Conservation (phyloP, 1,140 invertebrate genomes). For the Xylocopa sonorina region DNA sequence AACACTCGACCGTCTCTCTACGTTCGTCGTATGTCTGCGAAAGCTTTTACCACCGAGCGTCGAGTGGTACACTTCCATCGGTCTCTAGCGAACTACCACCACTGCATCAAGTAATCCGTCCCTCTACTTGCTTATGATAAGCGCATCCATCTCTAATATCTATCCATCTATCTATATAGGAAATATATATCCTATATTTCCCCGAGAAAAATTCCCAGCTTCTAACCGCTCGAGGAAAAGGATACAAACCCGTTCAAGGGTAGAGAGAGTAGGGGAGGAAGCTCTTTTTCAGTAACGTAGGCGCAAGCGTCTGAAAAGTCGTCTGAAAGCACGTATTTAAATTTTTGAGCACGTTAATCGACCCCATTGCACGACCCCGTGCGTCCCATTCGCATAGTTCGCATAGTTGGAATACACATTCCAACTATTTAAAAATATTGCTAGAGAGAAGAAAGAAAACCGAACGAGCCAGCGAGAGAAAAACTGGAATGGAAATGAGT, state of each 20-base stretch:
- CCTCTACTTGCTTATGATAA: too few relatives aligned
- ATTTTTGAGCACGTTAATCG: background rate
- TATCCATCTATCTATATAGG: too few relatives aligned
- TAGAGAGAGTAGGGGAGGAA: background rate
- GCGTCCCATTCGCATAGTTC: too few relatives aligned
- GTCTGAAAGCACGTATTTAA: background rate
- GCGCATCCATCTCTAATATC: too few relatives aligned
- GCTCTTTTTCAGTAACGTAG: background rate
- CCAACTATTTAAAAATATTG: too few relatives aligned
- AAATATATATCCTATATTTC: too few relatives aligned
- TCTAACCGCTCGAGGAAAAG: constrained; percentile 38
- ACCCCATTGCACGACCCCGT: background rate
- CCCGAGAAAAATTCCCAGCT: constrained; percentile 12
- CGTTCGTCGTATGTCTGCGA: constrained; percentile 55
- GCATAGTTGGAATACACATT: too few relatives aligned
- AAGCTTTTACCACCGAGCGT: constrained; percentile 64
- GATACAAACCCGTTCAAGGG: constrained; percentile 32
- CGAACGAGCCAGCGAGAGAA: background rate
- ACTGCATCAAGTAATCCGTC: constrained; percentile 21
- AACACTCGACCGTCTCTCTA: constrained; percentile 44
- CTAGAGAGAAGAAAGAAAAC: background rate
- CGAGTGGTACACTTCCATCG: constrained; percentile 48
- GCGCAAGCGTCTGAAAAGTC: background rate
- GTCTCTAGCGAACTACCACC: constrained; percentile 24
- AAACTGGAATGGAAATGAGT: constrained; percentile 5